These are phyloP conservation scores for Eulithis testata DNA, from an alignment of 2,888 invertebrate species.

Conservation along the genomic window DNA sequence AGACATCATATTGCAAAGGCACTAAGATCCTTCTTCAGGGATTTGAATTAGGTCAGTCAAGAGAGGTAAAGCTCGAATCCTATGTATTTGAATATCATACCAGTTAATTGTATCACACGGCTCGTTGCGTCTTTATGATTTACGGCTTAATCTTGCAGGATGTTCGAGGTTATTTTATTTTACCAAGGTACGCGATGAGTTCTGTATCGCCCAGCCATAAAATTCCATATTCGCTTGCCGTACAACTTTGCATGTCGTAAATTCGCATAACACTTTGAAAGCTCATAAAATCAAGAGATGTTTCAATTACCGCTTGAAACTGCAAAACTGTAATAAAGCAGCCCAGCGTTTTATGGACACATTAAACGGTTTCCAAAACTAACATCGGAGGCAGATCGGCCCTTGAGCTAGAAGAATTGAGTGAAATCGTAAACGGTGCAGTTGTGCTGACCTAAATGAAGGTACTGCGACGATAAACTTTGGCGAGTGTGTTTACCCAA, in stretches of 20 bases:
- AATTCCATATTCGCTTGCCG: conserved; percentile 50
- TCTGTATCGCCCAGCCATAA: conserved; percentile 30
- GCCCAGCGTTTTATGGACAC: conserved; percentile 51
- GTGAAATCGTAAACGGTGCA: conserved; percentile 73
- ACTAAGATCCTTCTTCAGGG: background rate
- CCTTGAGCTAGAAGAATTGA: conserved; percentile 60
- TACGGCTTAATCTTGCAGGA: conserved; percentile 17
- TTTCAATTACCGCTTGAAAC: conserved; percentile 49
- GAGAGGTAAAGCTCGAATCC: background rate
- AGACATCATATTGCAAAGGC: background rate
- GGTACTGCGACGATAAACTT: conserved; percentile 53
- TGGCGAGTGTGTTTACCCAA: conserved; percentile 44
- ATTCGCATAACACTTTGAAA: conserved; percentile 50
- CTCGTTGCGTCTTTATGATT: conserved; percentile 14
- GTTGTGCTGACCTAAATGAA: conserved; percentile 66
- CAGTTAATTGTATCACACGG: conserved; percentile 9
- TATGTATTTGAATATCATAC: conserved; percentile 15
- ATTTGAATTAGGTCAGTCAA: conserved; percentile 8
- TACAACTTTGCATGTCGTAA: conserved; percentile 67
- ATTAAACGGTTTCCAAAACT: conserved; percentile 65
- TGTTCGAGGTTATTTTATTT: conserved; percentile 15
- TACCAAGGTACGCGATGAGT: conserved; percentile 15
- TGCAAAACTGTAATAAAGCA: conserved; percentile 49
- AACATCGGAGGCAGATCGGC: conserved; percentile 58
- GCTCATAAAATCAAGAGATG: conserved; percentile 47